Evolutionary conservation across 30 jellyfish, hydroid and myxozoan genomes (phyloP).

Genomic region (Chrysaora quinquecirrha): DNA sequence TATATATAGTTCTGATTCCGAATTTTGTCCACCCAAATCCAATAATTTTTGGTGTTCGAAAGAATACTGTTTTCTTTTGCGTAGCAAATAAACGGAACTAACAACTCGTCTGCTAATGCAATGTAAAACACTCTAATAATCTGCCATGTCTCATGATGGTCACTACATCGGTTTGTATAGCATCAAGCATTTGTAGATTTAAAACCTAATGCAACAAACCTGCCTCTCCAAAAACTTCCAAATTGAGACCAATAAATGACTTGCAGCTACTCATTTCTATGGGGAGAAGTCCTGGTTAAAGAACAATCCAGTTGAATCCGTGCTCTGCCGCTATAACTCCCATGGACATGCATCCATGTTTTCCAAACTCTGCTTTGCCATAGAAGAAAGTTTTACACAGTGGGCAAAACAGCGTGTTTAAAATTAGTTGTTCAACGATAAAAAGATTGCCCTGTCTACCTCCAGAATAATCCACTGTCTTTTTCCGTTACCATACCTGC

Average conservation of each 20-base stretch:
- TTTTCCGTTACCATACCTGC: no score
- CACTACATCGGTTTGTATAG: background rate
- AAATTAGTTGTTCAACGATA: no score
- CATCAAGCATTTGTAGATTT: background rate
- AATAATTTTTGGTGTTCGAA: background rate
- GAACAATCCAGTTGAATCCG: constrained; percentile 43
- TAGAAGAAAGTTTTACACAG: no score
- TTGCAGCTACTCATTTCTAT: constrained; percentile 30
- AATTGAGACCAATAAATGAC: background rate
- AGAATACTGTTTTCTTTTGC: background rate
- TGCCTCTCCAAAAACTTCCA: background rate
- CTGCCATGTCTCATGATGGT: no score
- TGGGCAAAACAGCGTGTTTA: no score
- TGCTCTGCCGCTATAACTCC: background rate
- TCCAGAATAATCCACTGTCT: no score
- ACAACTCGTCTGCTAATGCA: no score
- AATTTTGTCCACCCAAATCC: background rate
- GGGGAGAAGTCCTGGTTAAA: constrained; percentile 28
- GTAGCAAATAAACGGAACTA: background rate
- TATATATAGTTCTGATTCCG: background rate
- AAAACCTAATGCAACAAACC: background rate
- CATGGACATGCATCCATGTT: background rate
- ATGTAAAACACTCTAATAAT: background rate
- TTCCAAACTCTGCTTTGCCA: background rate
- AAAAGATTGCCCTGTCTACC: no score